Evolutionary conservation across 1,140 invertebrate species (phyloP).

Genomic region (Cataglyphis hispanica): DNA sequence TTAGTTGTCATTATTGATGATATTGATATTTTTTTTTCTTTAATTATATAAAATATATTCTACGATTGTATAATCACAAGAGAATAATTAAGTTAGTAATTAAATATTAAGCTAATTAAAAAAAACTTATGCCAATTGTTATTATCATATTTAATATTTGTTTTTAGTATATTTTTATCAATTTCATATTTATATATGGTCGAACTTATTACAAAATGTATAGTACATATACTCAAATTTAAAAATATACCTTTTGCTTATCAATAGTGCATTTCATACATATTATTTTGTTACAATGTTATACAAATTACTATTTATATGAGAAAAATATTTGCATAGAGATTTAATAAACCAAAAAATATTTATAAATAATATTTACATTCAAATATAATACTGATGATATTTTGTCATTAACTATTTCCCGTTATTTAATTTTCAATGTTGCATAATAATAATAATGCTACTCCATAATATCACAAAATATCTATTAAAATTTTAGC

Average conservation of each 20-base stretch:
- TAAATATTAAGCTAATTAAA: background rate
- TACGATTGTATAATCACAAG: background rate
- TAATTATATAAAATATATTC: background rate
- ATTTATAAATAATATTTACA: slow-evolving; percentile 45
- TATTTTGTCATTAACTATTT: slow-evolving; percentile 17
- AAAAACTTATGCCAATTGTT: background rate
- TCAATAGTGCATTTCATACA: background rate
- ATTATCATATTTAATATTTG: slow-evolving; percentile 16
- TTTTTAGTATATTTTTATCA: slow-evolving; percentile 1
- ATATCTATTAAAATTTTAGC: slow-evolving; percentile 36
- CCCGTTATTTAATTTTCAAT: slow-evolving; percentile 34
- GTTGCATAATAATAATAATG: slow-evolving; percentile 38
- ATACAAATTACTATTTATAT: slow-evolving; percentile 22
- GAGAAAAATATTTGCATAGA: slow-evolving; percentile 8
- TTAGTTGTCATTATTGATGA: background rate
- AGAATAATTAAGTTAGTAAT: background rate
- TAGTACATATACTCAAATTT: slow-evolving; percentile 21
- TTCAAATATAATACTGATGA: background rate
- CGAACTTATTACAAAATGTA: slow-evolving; percentile 21
- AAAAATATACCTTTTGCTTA: slow-evolving; percentile 15
- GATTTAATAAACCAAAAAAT: slow-evolving; percentile 47
- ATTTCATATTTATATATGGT: background rate
- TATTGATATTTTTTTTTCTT: background rate
- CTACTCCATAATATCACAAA: slow-evolving; percentile 10
- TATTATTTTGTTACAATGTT: slow-evolving; percentile 48